Evolutionary conservation across 2,888 invertebrate genomes (phyloP).

Genomic region (Harmothoe impar): DNA sequence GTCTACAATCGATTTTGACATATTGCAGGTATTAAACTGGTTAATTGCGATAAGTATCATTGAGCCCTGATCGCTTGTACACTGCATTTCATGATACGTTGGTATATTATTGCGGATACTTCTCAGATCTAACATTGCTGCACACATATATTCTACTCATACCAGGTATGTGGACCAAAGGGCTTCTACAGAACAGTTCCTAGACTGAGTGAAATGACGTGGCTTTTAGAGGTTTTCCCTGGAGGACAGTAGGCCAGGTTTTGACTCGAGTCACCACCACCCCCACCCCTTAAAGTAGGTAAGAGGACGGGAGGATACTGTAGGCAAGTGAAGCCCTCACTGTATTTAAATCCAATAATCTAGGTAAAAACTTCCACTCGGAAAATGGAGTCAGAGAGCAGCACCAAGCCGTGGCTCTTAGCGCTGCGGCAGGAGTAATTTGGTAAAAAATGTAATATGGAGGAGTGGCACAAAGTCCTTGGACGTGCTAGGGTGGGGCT

Average conservation of each 20-base stretch:
- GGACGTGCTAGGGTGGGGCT: too few species aligned
- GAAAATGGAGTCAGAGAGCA: slow-evolving; percentile 33
- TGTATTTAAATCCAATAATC: slow-evolving; percentile 32
- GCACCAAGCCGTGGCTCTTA: not conserved
- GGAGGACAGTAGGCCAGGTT: not conserved
- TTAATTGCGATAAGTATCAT: too few species aligned
- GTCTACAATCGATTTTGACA: too few species aligned
- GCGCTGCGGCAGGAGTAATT: not conserved
- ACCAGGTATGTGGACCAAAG: not conserved
- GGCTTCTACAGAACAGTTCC: not conserved
- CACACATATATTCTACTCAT: too few species aligned
- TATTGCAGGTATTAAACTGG: too few species aligned
- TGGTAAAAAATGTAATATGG: not conserved
- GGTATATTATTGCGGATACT: too few species aligned
- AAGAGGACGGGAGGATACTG: not conserved
- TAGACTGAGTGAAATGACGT: not conserved
- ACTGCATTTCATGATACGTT: too few species aligned
- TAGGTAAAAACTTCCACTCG: not conserved
- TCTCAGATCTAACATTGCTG: too few species aligned
- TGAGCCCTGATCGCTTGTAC: too few species aligned
- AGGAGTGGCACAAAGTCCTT: not conserved
- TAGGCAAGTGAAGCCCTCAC: not conserved
- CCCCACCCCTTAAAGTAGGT: not conserved
- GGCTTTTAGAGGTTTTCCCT: not conserved
- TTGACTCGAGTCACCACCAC: not conserved